A percentile compares a stretch with the other conserved stretches of the same genome.
Evolutionary conservation across 2,113 vertebrate species (phyloP).

Genomic region (Ranitomeya variabilis): DNA sequence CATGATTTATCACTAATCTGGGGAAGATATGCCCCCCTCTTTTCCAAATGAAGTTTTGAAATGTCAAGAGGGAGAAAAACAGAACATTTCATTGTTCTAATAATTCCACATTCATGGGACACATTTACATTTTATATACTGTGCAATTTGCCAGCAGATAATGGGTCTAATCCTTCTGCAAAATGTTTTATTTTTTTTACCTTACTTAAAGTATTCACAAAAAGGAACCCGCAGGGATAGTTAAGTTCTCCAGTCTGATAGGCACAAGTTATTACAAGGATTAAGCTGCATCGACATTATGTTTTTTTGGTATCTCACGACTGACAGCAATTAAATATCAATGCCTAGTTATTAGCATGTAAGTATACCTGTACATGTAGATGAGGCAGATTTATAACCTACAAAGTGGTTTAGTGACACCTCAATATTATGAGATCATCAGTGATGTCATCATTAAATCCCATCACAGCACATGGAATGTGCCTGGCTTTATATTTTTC

Average conservation of each 20-base stretch:
- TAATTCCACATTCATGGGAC: conserved; percentile 74
- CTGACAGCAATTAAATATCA: conserved; percentile 25
- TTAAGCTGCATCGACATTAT: conserved; percentile 41
- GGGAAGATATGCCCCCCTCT: conserved; percentile 79
- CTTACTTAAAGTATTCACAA: conserved; percentile 73
- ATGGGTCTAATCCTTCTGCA: conserved; percentile 71
- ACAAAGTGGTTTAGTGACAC: neutral
- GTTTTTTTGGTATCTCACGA: conserved; percentile 18
- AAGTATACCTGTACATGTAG: neutral
- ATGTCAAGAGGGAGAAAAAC: conserved; percentile 78
- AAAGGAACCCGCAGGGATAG: conserved; percentile 67
- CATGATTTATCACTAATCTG: conserved; percentile 91
- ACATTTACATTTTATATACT: conserved; percentile 79
- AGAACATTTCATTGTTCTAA: conserved; percentile 79
- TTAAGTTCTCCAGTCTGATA: conserved; percentile 48
- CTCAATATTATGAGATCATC: neutral
- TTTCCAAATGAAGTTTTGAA: conserved; percentile 81
- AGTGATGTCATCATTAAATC: neutral
- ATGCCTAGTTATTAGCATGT: conserved; percentile 20
- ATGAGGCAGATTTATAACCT: neutral
- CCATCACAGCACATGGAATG: neutral
- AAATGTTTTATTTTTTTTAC: conserved; percentile 63
- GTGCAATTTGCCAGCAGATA: conserved; percentile 74
- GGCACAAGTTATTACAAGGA: conserved; percentile 54
- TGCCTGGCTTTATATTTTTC: neutral